phyloP scores from a whole-genome alignment of 2,888 invertebrate species.

The Sinelater perroti region DNA sequence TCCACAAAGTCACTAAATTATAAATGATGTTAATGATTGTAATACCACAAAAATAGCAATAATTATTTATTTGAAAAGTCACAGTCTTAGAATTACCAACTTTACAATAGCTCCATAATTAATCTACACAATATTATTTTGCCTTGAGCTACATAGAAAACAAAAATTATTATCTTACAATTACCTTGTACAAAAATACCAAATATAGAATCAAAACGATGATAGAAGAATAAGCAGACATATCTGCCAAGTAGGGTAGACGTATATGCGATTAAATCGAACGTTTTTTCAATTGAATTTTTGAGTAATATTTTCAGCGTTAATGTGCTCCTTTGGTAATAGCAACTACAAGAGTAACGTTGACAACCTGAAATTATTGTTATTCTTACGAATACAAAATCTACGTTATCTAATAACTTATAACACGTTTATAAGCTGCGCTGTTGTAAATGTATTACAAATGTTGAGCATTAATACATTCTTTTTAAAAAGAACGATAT shows the following conservation, averaged over 20 bases:
- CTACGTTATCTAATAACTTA: background rate
- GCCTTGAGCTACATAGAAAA: background rate
- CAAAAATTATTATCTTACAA: conserved; percentile 7
- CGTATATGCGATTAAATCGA: too few species aligned
- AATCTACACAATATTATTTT: background rate
- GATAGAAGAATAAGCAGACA: conserved; percentile 6
- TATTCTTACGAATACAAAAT: background rate
- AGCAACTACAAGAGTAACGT: too few species aligned
- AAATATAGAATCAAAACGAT: conserved; percentile 5
- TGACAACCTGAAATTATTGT: too few species aligned
- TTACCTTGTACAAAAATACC: conserved; percentile 14
- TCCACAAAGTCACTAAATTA: too few species aligned
- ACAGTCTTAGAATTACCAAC: conserved; percentile 24
- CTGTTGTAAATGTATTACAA: conserved; percentile 3
- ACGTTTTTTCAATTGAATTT: too few species aligned
- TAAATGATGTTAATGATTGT: too few species aligned
- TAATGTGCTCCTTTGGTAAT: too few species aligned
- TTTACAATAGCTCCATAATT: conserved; percentile 8
- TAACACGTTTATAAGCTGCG: background rate
- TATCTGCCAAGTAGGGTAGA: too few species aligned
- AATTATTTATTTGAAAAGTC: conserved; percentile 17
- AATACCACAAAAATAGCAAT: background rate
- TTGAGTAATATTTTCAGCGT: too few species aligned
- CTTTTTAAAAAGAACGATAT: too few species aligned
- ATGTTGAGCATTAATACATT: too few species aligned